phyloP scores from a whole-genome alignment of 2,113 vertebrate species.

The Orcinus orca region DNA sequence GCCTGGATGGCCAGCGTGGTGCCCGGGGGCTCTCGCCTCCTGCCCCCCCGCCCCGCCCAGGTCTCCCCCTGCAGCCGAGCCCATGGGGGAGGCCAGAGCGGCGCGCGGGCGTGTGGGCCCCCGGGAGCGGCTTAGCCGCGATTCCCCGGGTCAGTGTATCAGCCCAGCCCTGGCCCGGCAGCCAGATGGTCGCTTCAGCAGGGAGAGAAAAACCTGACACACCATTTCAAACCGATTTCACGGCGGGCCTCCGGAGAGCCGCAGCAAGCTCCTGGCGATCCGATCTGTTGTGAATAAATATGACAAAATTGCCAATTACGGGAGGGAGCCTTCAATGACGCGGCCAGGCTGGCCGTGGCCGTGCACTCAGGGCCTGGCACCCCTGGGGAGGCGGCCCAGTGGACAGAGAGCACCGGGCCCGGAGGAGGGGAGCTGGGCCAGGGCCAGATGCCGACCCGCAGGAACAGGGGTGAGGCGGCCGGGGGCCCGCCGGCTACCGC shows the following conservation, averaged over 20 bases:
- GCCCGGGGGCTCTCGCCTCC: not conserved
- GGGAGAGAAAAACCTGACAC: constrained; percentile 95
- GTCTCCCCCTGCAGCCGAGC: not conserved
- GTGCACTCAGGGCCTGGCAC: not conserved
- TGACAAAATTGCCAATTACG: constrained; percentile 99
- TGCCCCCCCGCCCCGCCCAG: not conserved
- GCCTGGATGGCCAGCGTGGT: accelerated
- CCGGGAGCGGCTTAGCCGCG: constrained; percentile 89
- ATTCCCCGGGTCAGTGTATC: constrained; percentile 90
- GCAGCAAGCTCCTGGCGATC: constrained; percentile 89
- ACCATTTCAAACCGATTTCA: constrained; percentile 99
- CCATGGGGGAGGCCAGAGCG: not conserved
- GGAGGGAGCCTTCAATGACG: constrained; percentile 94
- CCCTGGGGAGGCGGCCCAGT: not conserved
- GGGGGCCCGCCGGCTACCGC: not conserved
- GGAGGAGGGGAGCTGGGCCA: not conserved
- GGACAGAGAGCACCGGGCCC: not conserved
- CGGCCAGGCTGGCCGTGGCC: not conserved
- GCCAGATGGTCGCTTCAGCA: constrained; percentile 96
- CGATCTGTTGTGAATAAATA: constrained; percentile 98
- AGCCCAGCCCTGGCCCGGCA: constrained; percentile 90
- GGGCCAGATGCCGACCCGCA: not conserved
- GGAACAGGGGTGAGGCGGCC: not conserved
- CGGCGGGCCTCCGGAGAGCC: constrained; percentile 93
- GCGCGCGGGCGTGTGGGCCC: constrained; percentile 72